Evolutionary conservation across 1,140 invertebrate species (phyloP), one percentile per base, ranked within the genome.

Genomic region (Drosophila suzukii): DNA sequence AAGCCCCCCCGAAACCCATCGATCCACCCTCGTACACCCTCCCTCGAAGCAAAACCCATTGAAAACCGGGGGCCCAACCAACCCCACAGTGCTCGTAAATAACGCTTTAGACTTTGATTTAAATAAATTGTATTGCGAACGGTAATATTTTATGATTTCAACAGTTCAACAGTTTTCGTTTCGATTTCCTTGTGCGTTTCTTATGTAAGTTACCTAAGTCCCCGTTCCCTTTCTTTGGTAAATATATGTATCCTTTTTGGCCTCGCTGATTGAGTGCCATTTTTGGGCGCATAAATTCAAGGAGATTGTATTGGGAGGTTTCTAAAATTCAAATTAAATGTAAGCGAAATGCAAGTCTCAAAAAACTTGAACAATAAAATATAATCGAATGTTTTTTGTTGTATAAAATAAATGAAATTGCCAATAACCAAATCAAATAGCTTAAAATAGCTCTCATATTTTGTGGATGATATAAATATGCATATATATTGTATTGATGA

Each of bases 21-120:
- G 53, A 75, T 57, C 39, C 70, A 57, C 20, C 32, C 39, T 24
- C 27, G 12, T 46, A 36, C 47, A 71, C 57, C 15, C 53, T 15
- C 30, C 5, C 27, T 0, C 27, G 27, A 5, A 27, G 27, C 27
- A 24, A 17, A 50, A 10, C 13, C 34, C 61, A 8, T 65, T 32
- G 36, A 51, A 55, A 34, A 44, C n/a, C 24, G 47, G 59, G 32
- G 47, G 59, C 61, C 61, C 74, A 44, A n/a, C 30, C 68, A 72
- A 72, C 44, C 65, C 68, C 78, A 58, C 57, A 39, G 68, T 65
- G 81, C 80, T 83, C 84, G 82, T 88, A 88, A 89, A 88, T 88
- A 88, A 88, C 84, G 84, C 84, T 88, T 89, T 88, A 88, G 80
- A 89, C 84, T 88, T 84, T 88, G 84, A 88, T 88, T 88, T 88